Base-by-base conservation (phyloP, 2,888 invertebrate genomes). In the Eurytoma adleriae region DNA sequence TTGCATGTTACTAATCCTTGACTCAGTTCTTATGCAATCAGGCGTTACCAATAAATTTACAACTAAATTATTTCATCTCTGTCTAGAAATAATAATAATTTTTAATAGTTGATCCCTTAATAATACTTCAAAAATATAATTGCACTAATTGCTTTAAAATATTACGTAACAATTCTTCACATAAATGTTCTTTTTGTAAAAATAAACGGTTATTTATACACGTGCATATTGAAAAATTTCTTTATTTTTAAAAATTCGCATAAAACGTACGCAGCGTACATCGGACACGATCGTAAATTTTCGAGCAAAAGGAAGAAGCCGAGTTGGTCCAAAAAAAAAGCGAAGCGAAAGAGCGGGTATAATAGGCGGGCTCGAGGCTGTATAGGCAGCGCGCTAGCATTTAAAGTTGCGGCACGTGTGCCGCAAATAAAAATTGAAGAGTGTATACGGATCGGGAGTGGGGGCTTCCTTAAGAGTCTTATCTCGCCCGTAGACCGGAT, bases 401-500 rank as follows among this genome's bases (percentile, higher is more conserved):
- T 80, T 64, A 76, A 40, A 81, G 77, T 81, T 70, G 30, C n/a
- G 48, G 18, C 81, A 74, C 67, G 78, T 67, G 70, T 78, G 74
- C 70, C 70, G 78, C 78, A 67, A 81, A 81, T 81, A 78, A 81
- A 78, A 81, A 74, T 81, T 52, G 50, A 14, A 14, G 40, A 24
- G 7, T 5, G 20, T 5, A 24, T 24, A 18, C 14, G 27, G 48
- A 27, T 30, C 5, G 12, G 48, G 59, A 16, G 68, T 10, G 57
- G 59, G 24, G 66, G 54, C 14, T 64, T 67, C 68, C 70, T 81
- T 72, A 79, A 78, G 72, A 81, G 72, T 79, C 78, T 79, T 76
- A 81, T 79, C 81, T 79, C 64, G 75, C 16, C 18, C 71, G 64
- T 62, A 71, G 64, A 79, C 81, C 81, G 81, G 81, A 81, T 76